Evolutionary conservation across 1,140 invertebrate genomes (phyloP).

Genomic region (Caenorhabditis tropicalis): DNA sequence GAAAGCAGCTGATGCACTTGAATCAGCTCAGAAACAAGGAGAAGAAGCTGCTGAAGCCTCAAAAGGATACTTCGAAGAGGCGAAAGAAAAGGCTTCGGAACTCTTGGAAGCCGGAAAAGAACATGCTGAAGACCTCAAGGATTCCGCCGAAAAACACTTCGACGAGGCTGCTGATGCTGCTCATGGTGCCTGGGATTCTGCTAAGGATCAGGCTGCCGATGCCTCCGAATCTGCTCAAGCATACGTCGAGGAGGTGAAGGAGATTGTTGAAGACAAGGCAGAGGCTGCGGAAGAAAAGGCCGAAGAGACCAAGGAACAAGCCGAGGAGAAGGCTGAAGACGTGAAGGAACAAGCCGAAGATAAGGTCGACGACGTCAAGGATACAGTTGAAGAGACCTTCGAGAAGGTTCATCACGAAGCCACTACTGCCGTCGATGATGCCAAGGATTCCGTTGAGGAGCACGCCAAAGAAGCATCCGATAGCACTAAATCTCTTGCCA

Average conservation of each 20-base stretch:
- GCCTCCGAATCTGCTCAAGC: too few relatives aligned
- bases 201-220: too few relatives aligned
- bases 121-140: too few relatives aligned
- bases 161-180: too few relatives aligned
- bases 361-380: not conserved
- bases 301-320: not conserved
- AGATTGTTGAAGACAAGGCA: not conserved
- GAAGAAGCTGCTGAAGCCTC: not conserved
- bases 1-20: not conserved
- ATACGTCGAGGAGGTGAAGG: too few relatives aligned
- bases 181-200: too few relatives aligned
- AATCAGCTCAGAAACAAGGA: not conserved
- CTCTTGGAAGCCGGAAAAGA: not conserved
- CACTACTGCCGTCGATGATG: not conserved
- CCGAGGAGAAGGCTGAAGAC: not conserved
- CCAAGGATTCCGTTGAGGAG: not conserved
- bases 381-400: constrained; percentile 1
- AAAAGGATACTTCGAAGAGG: not conserved
- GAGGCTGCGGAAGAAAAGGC: not conserved
- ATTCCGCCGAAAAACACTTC: too few relatives aligned
- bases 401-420: not conserved
- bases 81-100: not conserved
- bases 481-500: not conserved
- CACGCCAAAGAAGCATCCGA: not conserved
- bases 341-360: not conserved